These are phyloP conservation scores for Camelus dromedarius DNA, from an alignment of 2,113 vertebrate species.

Conservation along the genomic window DNA sequence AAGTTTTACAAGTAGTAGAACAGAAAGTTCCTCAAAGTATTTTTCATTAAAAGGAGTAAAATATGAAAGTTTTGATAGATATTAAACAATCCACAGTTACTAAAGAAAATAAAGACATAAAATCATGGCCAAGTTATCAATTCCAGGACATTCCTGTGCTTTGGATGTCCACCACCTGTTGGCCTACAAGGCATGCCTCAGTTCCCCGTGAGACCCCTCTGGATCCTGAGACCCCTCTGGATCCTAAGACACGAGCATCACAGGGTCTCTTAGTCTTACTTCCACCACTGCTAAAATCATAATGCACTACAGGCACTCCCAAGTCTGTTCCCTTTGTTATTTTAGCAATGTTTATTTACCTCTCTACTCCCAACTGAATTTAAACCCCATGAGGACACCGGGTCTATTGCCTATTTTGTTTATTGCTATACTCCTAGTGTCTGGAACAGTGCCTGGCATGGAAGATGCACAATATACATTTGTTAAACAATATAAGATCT, in stretches of 20 bases:
- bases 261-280: not conserved
- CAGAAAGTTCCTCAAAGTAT: not conserved
- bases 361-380: not conserved
- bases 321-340: not conserved
- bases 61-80: not conserved
- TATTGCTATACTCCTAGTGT: not conserved
- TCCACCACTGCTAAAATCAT: not conserved
- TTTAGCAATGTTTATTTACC: not conserved
- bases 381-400: not conserved
- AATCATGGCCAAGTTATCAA: not conserved
- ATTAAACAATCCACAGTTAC: not conserved
- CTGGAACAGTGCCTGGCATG: not conserved
- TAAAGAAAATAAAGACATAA: not conserved
- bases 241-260: not conserved
- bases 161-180: not conserved
- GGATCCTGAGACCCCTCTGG: not conserved
- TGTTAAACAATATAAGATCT: not conserved
- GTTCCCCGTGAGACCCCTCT: not conserved
- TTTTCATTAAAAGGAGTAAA: constrained; percentile 35
- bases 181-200: not conserved
- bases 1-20: not conserved
- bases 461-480: not conserved
- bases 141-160: not conserved
- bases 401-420: not conserved
- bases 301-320: not conserved